Evolutionary conservation across 2,113 vertebrate genomes (phyloP).

Genomic region (Neolamprologus devosi): DNA sequence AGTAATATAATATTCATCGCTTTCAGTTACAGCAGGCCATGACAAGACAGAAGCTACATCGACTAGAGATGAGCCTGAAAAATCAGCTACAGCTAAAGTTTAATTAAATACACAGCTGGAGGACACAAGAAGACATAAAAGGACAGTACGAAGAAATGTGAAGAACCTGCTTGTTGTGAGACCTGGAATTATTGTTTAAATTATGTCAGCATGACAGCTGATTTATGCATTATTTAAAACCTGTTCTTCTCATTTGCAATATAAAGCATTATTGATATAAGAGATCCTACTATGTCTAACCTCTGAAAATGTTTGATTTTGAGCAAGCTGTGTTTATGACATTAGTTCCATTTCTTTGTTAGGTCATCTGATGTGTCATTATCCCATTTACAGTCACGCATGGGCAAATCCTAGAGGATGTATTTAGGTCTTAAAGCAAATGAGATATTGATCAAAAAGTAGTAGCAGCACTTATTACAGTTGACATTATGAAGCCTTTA

Average conservation of each 20-base stretch:
- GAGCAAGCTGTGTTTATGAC: neutral
- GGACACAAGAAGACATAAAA: neutral
- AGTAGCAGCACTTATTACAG: neutral
- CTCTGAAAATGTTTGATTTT: neutral
- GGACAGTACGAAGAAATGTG: neutral
- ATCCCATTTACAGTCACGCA: neutral
- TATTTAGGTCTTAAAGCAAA: neutral
- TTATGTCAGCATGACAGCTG: neutral
- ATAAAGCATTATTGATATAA: neutral
- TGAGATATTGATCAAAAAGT: neutral
- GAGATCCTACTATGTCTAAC: neutral
- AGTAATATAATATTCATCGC: slow-evolving; percentile 11
- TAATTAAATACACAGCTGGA: neutral
- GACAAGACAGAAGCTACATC: neutral
- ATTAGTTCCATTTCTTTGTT: neutral
- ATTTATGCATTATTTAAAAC: neutral
- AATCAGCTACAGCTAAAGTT: neutral
- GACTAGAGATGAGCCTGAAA: neutral
- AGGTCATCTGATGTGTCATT: neutral
- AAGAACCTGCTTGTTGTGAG: neutral
- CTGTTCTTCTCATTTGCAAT: neutral
- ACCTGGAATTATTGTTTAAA: neutral
- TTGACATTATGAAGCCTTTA: neutral
- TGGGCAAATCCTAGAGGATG: neutral
- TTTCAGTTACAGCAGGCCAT: neutral